phyloP scores from a whole-genome alignment of 2,888 invertebrate species.

The Hypomecis punctinalis region DNA sequence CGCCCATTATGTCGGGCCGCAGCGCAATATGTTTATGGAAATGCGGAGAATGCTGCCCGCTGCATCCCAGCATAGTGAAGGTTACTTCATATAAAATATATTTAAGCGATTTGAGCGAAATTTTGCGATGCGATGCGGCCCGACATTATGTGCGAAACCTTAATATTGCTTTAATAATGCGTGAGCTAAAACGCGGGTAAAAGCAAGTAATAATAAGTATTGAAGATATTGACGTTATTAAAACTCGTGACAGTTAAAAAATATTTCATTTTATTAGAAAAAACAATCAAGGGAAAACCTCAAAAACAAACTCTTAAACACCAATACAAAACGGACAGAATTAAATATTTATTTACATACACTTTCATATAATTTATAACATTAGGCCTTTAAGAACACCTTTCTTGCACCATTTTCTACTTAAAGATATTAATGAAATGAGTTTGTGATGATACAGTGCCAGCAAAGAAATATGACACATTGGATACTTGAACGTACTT shows the following conservation, averaged over 20 bases:
- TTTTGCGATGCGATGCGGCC: too few species aligned
- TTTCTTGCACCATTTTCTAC: slow-evolving; percentile 30
- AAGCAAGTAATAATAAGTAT: too few species aligned
- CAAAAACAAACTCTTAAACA: slow-evolving; percentile 62
- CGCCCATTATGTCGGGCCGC: too few species aligned
- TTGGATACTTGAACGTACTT: not conserved
- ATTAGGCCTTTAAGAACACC: slow-evolving; percentile 46
- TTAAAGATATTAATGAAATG: slow-evolving; percentile 17
- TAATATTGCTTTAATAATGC: too few species aligned
- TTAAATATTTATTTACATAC: slow-evolving; percentile 60
- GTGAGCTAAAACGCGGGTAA: too few species aligned
- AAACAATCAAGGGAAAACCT: slow-evolving; percentile 64
- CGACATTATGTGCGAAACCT: too few species aligned
- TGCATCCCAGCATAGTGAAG: too few species aligned
- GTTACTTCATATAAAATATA: too few species aligned
- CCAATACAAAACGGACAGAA: slow-evolving; percentile 58
- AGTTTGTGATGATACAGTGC: slow-evolving; percentile 16
- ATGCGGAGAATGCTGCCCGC: too few species aligned
- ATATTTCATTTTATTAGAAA: slow-evolving; percentile 63
- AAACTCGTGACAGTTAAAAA: slow-evolving; percentile 49
- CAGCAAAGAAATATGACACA: slow-evolving; percentile 15
- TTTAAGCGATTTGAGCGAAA: too few species aligned
- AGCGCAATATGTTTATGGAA: too few species aligned
- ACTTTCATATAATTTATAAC: slow-evolving; percentile 36
- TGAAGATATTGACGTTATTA: not conserved